These are phyloP conservation scores for Circaetus gallicus DNA, from an alignment of 2,113 vertebrate genomes.

Conservation along the genomic window DNA sequence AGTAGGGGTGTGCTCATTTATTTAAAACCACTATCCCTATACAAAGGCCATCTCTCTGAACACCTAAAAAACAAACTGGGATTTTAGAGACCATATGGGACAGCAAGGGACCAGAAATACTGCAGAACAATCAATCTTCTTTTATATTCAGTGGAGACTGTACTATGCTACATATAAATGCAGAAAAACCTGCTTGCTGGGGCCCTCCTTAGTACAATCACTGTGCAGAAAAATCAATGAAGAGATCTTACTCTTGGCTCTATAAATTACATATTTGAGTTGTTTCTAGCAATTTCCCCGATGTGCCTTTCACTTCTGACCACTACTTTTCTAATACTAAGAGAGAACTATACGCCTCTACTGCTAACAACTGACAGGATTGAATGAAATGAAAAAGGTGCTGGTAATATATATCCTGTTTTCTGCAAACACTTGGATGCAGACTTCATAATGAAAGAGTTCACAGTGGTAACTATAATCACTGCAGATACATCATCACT, in stretches of 20 bases:
- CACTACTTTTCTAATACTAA: neutral
- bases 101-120: neutral
- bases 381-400: neutral
- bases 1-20: neutral
- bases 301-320: neutral
- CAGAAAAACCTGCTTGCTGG: neutral
- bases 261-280: neutral
- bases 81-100: neutral
- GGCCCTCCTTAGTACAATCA: neutral
- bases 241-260: neutral
- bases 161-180: neutral
- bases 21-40: neutral
- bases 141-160: neutral
- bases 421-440: neutral
- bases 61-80: neutral
- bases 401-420: neutral
- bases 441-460: neutral
- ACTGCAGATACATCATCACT: neutral
- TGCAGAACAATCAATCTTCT: neutral
- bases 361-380: neutral
- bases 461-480: neutral
- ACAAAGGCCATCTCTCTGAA: neutral
- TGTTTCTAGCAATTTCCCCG: neutral
- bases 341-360: neutral
- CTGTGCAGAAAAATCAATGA: neutral